Base-by-base conservation (phyloP, 2,888 invertebrate genomes). In the Pristionchus exspectatus region DNA sequence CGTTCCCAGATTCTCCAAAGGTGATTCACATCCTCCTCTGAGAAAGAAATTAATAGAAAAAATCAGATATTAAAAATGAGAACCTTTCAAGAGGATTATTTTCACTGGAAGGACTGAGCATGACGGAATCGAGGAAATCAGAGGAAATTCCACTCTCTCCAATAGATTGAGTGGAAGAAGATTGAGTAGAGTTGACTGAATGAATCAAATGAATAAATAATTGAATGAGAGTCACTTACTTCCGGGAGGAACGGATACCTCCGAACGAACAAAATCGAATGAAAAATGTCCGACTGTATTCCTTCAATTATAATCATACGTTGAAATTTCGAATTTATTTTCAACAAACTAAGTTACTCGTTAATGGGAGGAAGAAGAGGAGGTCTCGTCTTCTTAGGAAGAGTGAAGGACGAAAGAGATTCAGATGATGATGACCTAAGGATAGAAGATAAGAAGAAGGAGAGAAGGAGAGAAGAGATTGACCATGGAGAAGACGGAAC, bases 71-170 rank as follows among this genome's bases (percentile, higher is more conserved):
- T n/a, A 30, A 24, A 30, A 69, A 24, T 59, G 14, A 5, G 16
- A 44, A 77, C 44, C 77, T 44, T 77, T 44, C 77, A 21, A 24
- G 72, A 30, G 24, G 12, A 24, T 27, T 33, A 3, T 21, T 74
- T 14, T 74, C 74, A 74, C 74, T 74, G 74, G 3, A 74, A 2
- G 74, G 74, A 74, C 74, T 74, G 33, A 74, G 74, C 12, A 27
- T 14, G 74, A 74, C 21, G 74, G 74, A 30, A 14, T 74, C 74
- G 21, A 21, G 18, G 18, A 30, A 74, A 14, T 74, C 74, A 10
- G 16, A 14, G 14, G 30, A 30, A 16, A 74, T 30, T 74, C 30
- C 38, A 74, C 74, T 33, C 27, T 74, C 74, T 16, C 21, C 74
- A 74, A 14, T 74, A 16, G 21, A 27, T n/a, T 24, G 69, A 69